Evolutionary conservation across 1,140 invertebrate species (phyloP).

Genomic region (Hypothenemus hampei): DNA sequence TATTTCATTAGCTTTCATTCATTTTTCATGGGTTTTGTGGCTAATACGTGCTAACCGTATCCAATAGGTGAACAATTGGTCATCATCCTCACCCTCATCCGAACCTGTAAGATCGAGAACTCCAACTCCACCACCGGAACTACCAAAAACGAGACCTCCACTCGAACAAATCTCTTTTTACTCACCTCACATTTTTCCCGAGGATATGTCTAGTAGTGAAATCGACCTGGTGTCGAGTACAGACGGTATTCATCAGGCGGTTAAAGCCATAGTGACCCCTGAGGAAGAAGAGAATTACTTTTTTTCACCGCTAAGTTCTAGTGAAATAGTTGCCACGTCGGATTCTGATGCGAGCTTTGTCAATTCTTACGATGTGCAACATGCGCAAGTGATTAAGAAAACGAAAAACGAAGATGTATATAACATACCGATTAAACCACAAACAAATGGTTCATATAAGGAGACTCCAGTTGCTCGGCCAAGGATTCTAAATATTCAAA

Average conservation of each 20-base stretch:
- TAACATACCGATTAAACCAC: constrained; percentile 21
- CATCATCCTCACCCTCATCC: constrained; percentile 8
- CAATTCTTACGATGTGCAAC: constrained; percentile 36
- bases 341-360: constrained; percentile 39
- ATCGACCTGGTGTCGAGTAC: background rate
- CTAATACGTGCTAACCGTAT: constrained; percentile 21
- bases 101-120: constrained; percentile 6
- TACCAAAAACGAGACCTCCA: constrained; percentile 1
- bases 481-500: constrained; percentile 1
- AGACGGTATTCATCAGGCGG: constrained; percentile 16
- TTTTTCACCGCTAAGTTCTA: background rate
- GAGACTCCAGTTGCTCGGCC: constrained; percentile 9
- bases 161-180: background rate
- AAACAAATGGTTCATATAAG: constrained; percentile 12
- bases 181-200: background rate
- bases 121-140: constrained; percentile 9
- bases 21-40: too few relatives aligned
- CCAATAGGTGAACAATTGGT: constrained; percentile 16
- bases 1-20: too few relatives aligned
- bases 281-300: background rate
- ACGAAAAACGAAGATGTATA: constrained; percentile 20
- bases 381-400: constrained; percentile 25
- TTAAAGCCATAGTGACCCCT: constrained; percentile 14
- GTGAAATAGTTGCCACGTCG: constrained; percentile 29
- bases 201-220: background rate